Base-by-base conservation (phyloP, 1,140 invertebrate species). In the Sipha flava region DNA sequence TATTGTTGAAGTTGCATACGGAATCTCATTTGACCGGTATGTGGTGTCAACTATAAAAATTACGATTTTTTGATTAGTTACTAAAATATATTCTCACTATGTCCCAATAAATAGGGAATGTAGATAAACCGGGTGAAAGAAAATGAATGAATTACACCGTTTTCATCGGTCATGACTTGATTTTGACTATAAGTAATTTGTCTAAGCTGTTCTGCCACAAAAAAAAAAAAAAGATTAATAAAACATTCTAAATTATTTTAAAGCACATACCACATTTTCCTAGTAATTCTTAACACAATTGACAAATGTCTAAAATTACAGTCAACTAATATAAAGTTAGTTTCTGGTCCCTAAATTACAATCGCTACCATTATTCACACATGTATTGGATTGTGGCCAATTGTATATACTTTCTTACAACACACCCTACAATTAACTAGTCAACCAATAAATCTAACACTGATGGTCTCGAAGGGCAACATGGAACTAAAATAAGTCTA, bases 381-480 rank as follows among this genome's bases (percentile, higher is more conserved):
- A 43, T 59, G 31, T 26, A 59, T 54, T 77, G 73, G 73, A 77
- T 40, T 16, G 21, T 7, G 23, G 52, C 73, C 73, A 77, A 77
- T 57, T 2, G 34, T 23, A 16, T 1, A 21, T 7, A 37, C 47
- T 37, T 77, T 59, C 26, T 77, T 7, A 21, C 21, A 21, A 57
- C 29, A 52, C 34, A 12, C 21, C 23, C 23, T 23, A 37, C 52
- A 57, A 77, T 77, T 77, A 77, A 77, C 52, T 16, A 57, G 73
- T 57, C 73, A 57, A 26, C 49, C 52, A 16, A 77, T 77, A 77
- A 77, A 77, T 77, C 52, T 54, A 37, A 26, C 34, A 21, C 34
- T 40, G 52, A 59, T 23, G 21, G 52, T 54, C 34, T 29, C 26
- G 23, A n/a, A 70, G 43, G 26, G 23, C 29, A 29, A n/a, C 66